Percentiles rank a stretch among this genome's conserved stretches.
Evolutionary conservation across 1,140 invertebrate species (phyloP).

Genomic region (Euschistus heros): DNA sequence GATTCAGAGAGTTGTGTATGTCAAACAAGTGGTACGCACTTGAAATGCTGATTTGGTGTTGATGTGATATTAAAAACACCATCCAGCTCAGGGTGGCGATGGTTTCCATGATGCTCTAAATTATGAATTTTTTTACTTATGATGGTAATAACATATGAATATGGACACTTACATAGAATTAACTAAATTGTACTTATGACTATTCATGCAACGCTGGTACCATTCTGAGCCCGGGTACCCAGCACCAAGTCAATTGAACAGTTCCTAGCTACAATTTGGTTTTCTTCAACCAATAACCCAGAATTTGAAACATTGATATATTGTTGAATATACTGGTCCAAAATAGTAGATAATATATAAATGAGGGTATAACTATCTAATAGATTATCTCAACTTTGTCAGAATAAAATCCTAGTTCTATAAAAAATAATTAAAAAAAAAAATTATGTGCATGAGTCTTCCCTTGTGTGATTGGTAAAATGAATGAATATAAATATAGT

Average conservation of each 20-base stretch:
- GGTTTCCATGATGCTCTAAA: not conserved
- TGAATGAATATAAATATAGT: too few species aligned
- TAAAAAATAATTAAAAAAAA: too few species aligned
- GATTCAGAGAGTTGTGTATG: too few species aligned
- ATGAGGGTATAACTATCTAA: not conserved
- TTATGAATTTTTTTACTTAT: not conserved
- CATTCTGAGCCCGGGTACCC: constrained; percentile 2
- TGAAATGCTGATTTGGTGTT: not conserved
- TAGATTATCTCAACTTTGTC: not conserved
- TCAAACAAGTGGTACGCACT: not conserved
- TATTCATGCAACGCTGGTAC: not conserved
- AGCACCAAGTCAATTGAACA: not conserved
- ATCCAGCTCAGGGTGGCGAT: not conserved
- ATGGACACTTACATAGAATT: not conserved
- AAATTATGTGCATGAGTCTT: too few species aligned
- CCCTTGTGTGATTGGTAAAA: too few species aligned
- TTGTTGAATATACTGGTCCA: not conserved
- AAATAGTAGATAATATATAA: not conserved
- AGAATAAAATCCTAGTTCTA: not conserved
- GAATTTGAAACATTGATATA: not conserved
- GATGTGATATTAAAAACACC: not conserved
- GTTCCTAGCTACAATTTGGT: too few species aligned
- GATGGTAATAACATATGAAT: not conserved
- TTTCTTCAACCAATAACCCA: not conserved
- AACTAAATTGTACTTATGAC: not conserved